Evolutionary conservation across 1,140 invertebrate species (phyloP), one percentile per base, ranked within the genome.

Genomic region (Procambarus clarkii): DNA sequence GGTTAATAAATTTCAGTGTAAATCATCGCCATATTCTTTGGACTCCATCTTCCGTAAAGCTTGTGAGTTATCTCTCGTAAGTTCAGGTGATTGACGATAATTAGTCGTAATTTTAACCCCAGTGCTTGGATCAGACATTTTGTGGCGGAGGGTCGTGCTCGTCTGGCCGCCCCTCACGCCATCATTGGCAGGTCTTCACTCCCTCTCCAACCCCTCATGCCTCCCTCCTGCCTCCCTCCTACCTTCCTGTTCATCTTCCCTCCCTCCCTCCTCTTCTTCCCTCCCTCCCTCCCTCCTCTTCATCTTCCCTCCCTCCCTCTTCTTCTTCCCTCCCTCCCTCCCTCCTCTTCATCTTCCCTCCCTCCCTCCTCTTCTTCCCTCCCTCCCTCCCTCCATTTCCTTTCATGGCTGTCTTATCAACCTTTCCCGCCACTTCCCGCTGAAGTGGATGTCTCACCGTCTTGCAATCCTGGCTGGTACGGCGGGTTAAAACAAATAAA

Each of bases 261-360:
- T 48, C 95, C 94, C 80, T 93, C 94, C 60, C 95, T 94, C 92
- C 94, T 95, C 82, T 95, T 95, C 92, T 95, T 95, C 82, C 94
- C 86, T 94, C 94, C 44, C 95, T 54, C 50, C 34, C 50, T 54
- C 50, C 13, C 50, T 54, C 1, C 50, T 0, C 50, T 54, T 54
- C 50, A 8, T 54, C 50, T 54, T 54, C 50, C 4, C 13, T 54
- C 50, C 13, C 50, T 13, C 13, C 50, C 13, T 54, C 50, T 0
- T 54, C 50, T 13, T 54, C 0, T 13, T 9, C 13, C 13, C 4
- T 9, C 50, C 13, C 13, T 54, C 50, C 94, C 45, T 93, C 94
- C 94, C 13, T 95, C 94, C 50, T 94, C 94, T 50, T 95, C 94
- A 21, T n/a, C 9, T 50, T 84, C 45, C 45, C 82, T 46, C 46